Evolutionary conservation across 2,888 invertebrate genomes (phyloP).

Genomic region (Chrysolina americana): DNA sequence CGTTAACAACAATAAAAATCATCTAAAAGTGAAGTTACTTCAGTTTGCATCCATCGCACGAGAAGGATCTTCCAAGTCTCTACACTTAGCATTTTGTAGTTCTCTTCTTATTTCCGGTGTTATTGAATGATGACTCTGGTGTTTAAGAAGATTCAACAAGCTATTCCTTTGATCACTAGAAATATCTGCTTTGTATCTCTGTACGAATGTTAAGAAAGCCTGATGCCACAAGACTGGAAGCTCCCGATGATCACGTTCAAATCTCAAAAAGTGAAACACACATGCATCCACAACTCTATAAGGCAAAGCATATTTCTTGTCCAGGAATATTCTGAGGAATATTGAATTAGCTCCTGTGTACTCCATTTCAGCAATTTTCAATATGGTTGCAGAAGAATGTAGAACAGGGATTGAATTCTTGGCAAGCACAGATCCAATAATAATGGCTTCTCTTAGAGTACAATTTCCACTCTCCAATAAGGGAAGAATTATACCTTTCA

Average conservation of each 20-base stretch:
- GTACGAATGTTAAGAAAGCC: slow-evolving; percentile 91
- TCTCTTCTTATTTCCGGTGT: slow-evolving; percentile 91
- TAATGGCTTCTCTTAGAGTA: slow-evolving; percentile 94
- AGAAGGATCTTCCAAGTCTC: slow-evolving; percentile 71
- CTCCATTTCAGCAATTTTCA: slow-evolving; percentile 98
- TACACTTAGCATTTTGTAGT: slow-evolving; percentile 85
- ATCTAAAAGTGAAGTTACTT: neutral
- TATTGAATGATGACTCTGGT: slow-evolving; percentile 80
- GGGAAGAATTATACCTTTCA: slow-evolving; percentile 88
- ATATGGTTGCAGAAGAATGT: slow-evolving; percentile 94
- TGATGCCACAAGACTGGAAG: slow-evolving; percentile 99
- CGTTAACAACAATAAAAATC: neutral
- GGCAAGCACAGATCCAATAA: slow-evolving; percentile 92
- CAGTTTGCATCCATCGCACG: slow-evolving; percentile 58
- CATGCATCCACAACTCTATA: slow-evolving; percentile 95
- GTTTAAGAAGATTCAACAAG: slow-evolving; percentile 82
- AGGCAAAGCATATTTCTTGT: slow-evolving; percentile 98
- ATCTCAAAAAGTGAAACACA: slow-evolving; percentile 93
- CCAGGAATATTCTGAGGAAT: slow-evolving; percentile 92
- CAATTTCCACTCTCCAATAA: slow-evolving; percentile 91
- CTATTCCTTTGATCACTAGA: slow-evolving; percentile 93
- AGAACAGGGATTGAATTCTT: slow-evolving; percentile 94
- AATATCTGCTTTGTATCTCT: slow-evolving; percentile 95
- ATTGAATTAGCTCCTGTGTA: slow-evolving; percentile 97
- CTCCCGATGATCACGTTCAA: slow-evolving; percentile 85